A percentile compares a stretch with the other conserved stretches of the same genome.
phyloP scores from a whole-genome alignment of 2,113 vertebrate genomes.

The Marmota flaviventris region DNA sequence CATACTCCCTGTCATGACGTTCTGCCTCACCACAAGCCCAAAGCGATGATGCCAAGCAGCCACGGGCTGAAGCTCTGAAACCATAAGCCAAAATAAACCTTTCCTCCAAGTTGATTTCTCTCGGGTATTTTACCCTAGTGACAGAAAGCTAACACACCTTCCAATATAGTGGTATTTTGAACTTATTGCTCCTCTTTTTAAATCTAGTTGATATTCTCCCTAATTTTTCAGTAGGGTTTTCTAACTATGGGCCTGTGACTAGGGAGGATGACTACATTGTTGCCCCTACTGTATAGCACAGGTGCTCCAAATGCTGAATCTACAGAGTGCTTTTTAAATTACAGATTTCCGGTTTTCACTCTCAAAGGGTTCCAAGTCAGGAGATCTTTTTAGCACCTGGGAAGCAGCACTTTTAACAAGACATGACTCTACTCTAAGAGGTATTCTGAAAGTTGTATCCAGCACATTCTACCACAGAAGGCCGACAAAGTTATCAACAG shows the following conservation, averaged over 20 bases:
- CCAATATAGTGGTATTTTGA: not conserved
- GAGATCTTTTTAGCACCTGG: not conserved
- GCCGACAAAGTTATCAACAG: not conserved
- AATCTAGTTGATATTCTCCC: not conserved
- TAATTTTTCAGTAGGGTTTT: not conserved
- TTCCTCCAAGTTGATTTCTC: not conserved
- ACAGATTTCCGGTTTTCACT: not conserved
- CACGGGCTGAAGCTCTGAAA: not conserved
- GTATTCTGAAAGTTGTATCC: not conserved
- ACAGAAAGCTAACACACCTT: not conserved
- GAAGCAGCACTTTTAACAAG: conserved; percentile 1
- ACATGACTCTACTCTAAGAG: not conserved
- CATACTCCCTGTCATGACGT: not conserved
- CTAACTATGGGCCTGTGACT: not conserved
- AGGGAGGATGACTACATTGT: not conserved
- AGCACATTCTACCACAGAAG: not conserved
- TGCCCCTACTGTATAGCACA: not conserved
- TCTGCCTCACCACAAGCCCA: not conserved
- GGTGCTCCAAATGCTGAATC: not conserved
- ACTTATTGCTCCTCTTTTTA: not conserved
- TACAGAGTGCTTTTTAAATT: not conserved
- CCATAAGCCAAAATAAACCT: not conserved
- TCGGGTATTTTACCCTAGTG: not conserved
- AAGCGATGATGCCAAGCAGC: not conserved
- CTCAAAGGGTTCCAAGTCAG: not conserved